phyloP scores from a whole-genome alignment of 2,113 vertebrate genomes.

The Cichladusa arquata region DNA sequence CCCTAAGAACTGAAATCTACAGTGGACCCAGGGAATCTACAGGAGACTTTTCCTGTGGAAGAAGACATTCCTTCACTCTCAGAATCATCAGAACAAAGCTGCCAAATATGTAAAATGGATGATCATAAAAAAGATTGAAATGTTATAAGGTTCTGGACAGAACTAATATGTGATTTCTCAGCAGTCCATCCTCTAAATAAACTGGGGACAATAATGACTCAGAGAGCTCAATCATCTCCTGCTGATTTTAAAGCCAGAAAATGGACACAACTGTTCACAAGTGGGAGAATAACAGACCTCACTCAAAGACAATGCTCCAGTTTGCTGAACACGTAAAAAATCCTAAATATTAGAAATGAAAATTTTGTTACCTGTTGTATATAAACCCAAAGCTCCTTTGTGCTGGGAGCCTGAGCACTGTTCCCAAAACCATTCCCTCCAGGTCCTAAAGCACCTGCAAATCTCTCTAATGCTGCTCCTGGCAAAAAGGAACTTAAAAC shows the following conservation, averaged over 20 bases:
- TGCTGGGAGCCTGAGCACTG: neutral
- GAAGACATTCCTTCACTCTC: neutral
- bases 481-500: neutral
- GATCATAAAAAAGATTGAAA: neutral
- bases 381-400: neutral
- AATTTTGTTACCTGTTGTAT: neutral
- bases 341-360: neutral
- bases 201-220: neutral
- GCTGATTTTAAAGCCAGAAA: neutral
- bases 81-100: neutral
- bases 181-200: neutral
- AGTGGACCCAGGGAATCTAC: neutral
- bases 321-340: neutral
- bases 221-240: neutral
- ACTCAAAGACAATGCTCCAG: neutral
- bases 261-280: neutral
- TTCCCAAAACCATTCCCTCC: neutral
- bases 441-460: neutral
- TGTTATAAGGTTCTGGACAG: neutral
- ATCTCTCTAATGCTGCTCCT: neutral
- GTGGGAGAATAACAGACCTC: neutral
- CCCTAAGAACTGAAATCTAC: neutral
- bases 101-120: neutral
- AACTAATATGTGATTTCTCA: neutral
- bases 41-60: neutral